Conservation (phyloP, 2,888 invertebrate genomes). For the Pherbina coryleti region DNA sequence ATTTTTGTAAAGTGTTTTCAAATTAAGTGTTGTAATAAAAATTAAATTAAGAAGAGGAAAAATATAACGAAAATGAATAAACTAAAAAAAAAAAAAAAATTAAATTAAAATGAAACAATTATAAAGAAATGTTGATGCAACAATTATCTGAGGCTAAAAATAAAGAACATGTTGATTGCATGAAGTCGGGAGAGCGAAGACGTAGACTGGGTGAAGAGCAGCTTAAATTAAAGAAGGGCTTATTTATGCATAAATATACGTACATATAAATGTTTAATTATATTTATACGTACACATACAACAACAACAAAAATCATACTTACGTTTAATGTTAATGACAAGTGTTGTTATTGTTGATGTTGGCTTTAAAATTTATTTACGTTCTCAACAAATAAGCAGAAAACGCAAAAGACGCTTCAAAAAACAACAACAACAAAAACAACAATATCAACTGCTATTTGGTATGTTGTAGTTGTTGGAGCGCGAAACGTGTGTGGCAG, state of each 20-base stretch:
- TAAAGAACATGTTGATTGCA: not conserved
- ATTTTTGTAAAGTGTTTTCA: not conserved
- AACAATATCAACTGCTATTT: not conserved
- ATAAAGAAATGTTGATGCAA: no score
- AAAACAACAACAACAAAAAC: constrained; percentile 13
- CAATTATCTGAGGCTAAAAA: not conserved
- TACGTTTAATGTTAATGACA: constrained; percentile 12
- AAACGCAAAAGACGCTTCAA: constrained; percentile 19
- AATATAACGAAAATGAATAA: not conserved
- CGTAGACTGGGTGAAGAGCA: not conserved
- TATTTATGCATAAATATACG: not conserved
- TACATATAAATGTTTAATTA: no score
- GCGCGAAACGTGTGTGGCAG: no score
- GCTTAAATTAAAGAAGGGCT: not conserved
- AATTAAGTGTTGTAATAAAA: not conserved
- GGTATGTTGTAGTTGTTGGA: not conserved
- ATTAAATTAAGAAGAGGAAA: not conserved
- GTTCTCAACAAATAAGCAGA: constrained; percentile 3
- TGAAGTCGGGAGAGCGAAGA: not conserved
- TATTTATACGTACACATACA: no score
- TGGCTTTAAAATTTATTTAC: not conserved
- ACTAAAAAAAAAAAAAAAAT: no score
- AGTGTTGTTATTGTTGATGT: not conserved
- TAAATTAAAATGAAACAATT: no score
- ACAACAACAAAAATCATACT: not conserved